Evolutionary conservation across 1,140 invertebrate species (phyloP).

Genomic region (Babylonia areolata): DNA sequence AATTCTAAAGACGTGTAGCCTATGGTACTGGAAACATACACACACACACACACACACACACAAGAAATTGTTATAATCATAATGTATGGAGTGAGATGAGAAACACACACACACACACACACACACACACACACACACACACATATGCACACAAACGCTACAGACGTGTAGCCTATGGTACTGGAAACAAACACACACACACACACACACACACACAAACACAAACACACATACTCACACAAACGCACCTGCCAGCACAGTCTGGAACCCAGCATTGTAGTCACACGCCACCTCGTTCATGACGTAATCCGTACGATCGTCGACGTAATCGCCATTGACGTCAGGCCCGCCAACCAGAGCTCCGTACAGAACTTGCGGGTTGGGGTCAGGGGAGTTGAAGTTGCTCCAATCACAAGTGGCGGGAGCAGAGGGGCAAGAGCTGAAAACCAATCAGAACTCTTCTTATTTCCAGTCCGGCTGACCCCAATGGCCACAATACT

Average conservation of each 20-base stretch:
- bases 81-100: too few relatives aligned
- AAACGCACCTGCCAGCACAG: slow-evolving; percentile 36
- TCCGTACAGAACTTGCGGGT: slow-evolving; percentile 73
- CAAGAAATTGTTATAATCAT: too few relatives aligned
- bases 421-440: slow-evolving; percentile 63
- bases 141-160: background rate
- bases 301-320: slow-evolving; percentile 71
- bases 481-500: too few relatives aligned
- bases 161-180: background rate
- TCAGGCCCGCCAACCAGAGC: slow-evolving; percentile 77
- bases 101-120: too few relatives aligned
- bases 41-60: too few relatives aligned
- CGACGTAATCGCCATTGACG: slow-evolving; percentile 68
- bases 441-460: slow-evolving; percentile 31
- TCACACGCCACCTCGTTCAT: slow-evolving; percentile 75
- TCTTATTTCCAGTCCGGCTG: too few relatives aligned
- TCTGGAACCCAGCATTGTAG: slow-evolving; percentile 76
- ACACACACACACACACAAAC: background rate
- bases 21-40: too few relatives aligned
- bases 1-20: too few relatives aligned
- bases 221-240: background rate
- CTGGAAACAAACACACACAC: slow-evolving; percentile 2
- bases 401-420: slow-evolving; percentile 59
- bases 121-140: background rate
- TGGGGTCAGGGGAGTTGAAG: slow-evolving; percentile 52